These are phyloP conservation scores for Pristionchus fissidentatus DNA, from an alignment of 2,888 invertebrate species.

Conservation along the genomic window DNA sequence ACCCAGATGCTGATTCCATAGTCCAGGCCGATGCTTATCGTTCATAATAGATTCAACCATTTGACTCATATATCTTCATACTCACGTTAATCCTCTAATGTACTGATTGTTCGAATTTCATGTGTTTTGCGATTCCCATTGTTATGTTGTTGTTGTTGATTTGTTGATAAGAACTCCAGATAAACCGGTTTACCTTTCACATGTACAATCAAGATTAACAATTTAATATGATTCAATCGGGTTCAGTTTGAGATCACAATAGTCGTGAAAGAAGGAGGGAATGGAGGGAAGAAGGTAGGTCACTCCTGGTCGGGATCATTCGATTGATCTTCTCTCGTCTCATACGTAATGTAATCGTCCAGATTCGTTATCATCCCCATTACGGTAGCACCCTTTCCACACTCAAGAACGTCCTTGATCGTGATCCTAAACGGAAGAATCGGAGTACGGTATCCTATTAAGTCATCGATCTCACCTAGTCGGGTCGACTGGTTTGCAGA, in stretches of 20 bases:
- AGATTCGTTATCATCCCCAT: conserved; percentile 18
- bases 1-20: no score
- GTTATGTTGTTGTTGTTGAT: no score
- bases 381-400: conserved; percentile 38
- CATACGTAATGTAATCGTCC: conserved; percentile 14
- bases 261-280: neutral
- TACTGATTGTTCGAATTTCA: no score
- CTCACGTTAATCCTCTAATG: no score
- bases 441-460: neutral
- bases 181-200: no score
- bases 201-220: no score
- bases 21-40: no score
- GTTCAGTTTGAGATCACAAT: neutral
- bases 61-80: no score
- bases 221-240: neutral
- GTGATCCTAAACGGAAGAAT: conserved; percentile 1
- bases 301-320: conserved; percentile 23
- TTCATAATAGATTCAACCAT: no score
- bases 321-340: conserved; percentile 32
- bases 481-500: conserved; percentile 18
- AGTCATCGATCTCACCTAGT: neutral
- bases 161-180: no score
- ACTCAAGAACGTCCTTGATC: conserved; percentile 1
- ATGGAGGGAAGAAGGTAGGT: neutral
- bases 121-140: no score